These are phyloP conservation scores for Coleophora flavipennella DNA, from an alignment of 2,888 invertebrate species.

Conservation along the genomic window DNA sequence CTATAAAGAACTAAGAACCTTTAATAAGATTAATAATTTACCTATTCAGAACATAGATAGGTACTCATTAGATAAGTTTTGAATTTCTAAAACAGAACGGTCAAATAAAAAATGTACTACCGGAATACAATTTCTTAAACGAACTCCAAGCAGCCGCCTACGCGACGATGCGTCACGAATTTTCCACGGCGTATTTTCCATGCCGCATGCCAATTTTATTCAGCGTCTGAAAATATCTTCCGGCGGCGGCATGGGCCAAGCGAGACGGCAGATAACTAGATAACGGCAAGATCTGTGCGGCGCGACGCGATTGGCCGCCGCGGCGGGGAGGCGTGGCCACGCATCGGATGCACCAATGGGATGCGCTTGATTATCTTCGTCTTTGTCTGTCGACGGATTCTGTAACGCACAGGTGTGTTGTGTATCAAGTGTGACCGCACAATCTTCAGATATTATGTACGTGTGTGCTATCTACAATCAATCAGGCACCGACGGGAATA, in stretches of 20 bases:
- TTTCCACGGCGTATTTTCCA: constrained; percentile 21
- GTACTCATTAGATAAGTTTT: constrained; percentile 12
- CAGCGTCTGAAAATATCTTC: constrained; percentile 51
- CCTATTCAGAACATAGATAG: too few species aligned
- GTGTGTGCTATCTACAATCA: too few species aligned
- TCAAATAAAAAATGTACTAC: too few species aligned
- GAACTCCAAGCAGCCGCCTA: too few species aligned
- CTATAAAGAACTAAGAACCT: too few species aligned
- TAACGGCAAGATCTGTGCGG: constrained; percentile 73
- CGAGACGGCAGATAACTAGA: constrained; percentile 71
- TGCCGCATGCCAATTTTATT: constrained; percentile 19
- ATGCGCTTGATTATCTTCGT: constrained; percentile 69
- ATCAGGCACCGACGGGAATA: too few species aligned
- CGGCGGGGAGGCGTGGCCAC: constrained; percentile 55
- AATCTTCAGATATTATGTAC: too few species aligned
- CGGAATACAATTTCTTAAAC: too few species aligned
- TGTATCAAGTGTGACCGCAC: neutral
- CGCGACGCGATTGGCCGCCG: constrained; percentile 49
- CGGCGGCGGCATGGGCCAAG: constrained; percentile 39
- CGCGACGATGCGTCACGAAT: constrained; percentile 6
- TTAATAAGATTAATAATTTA: too few species aligned
- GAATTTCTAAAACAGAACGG: too few species aligned
- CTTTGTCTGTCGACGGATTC: constrained; percentile 71
- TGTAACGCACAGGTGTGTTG: constrained; percentile 40
- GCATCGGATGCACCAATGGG: constrained; percentile 74